These are phyloP conservation scores for Teinopalpus imperialis DNA, from an alignment of 2,888 invertebrate genomes.

Conservation along the genomic window DNA sequence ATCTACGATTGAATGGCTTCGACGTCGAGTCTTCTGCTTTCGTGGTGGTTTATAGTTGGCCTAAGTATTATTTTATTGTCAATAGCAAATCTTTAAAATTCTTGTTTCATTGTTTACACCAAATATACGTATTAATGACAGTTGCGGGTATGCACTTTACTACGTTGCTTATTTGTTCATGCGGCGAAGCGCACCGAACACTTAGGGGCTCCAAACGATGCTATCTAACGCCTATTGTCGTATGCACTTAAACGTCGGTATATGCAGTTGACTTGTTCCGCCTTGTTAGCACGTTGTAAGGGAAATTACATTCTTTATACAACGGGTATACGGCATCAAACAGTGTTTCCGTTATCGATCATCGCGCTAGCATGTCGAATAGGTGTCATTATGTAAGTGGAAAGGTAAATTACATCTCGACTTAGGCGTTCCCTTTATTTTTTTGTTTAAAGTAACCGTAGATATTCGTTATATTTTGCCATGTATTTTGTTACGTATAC, in stretches of 20 bases:
- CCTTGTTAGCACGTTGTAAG: slow-evolving; percentile 80
- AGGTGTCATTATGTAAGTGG: slow-evolving; percentile 60
- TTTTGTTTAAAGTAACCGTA: too few species aligned
- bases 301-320: slow-evolving; percentile 78
- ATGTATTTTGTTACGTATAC: too few species aligned
- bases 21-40: too few species aligned
- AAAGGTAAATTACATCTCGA: slow-evolving; percentile 46
- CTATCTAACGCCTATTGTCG: slow-evolving; percentile 73
- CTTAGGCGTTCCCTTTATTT: slow-evolving; percentile 13
- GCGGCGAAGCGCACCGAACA: slow-evolving; percentile 18
- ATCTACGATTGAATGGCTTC: too few species aligned
- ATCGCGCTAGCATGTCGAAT: slow-evolving; percentile 67
- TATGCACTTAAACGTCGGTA: slow-evolving; percentile 77
- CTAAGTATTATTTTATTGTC: too few species aligned
- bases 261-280: slow-evolving; percentile 54
- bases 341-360: slow-evolving; percentile 72
- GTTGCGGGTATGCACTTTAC: slow-evolving; percentile 18
- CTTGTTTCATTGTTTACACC: not conserved
- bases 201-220: slow-evolving; percentile 58
- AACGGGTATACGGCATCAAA: slow-evolving; percentile 56
- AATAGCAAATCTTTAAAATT: too few species aligned
- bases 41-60: too few species aligned
- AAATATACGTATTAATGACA: slow-evolving; percentile 15
- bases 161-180: slow-evolving; percentile 19
- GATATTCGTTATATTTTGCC: too few species aligned